Evolutionary conservation across 2,113 vertebrate genomes (phyloP).

Genomic region (Sinocyclocheilus grahami): DNA sequence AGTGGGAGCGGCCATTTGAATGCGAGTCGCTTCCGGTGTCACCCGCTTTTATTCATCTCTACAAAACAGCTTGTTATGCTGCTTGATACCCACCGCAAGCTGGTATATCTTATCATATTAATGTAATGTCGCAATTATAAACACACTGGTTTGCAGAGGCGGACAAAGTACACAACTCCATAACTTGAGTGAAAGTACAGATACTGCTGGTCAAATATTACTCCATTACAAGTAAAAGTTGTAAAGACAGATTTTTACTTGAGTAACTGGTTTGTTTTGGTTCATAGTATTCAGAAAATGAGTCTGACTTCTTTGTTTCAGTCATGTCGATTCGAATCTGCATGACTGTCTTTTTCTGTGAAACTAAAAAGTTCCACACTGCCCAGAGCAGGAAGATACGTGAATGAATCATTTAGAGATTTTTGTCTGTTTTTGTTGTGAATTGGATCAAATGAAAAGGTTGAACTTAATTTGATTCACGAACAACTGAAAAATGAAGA

Average conservation of each 20-base stretch:
- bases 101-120: background rate
- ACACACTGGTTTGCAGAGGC: background rate
- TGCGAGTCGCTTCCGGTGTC: too few relatives aligned
- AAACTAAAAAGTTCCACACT: background rate
- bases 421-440: background rate
- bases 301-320: background rate
- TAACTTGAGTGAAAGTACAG: too few relatives aligned
- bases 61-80: background rate
- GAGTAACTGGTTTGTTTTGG: background rate
- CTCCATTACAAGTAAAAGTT: too few relatives aligned
- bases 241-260: too few relatives aligned
- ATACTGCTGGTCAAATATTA: too few relatives aligned
- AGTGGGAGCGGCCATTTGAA: too few relatives aligned
- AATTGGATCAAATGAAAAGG: background rate
- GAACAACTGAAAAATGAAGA: background rate
- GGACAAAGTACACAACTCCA: too few relatives aligned
- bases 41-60: background rate
- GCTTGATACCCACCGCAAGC: background rate
- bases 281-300: background rate
- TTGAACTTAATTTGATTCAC: background rate
- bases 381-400: background rate
- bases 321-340: background rate
- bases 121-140: background rate
- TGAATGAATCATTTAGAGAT: background rate
- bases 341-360: background rate